Evolutionary conservation across 2,797 vertebrate genomes (phyloP).

Genomic region (Brachymystax lenok): DNA sequence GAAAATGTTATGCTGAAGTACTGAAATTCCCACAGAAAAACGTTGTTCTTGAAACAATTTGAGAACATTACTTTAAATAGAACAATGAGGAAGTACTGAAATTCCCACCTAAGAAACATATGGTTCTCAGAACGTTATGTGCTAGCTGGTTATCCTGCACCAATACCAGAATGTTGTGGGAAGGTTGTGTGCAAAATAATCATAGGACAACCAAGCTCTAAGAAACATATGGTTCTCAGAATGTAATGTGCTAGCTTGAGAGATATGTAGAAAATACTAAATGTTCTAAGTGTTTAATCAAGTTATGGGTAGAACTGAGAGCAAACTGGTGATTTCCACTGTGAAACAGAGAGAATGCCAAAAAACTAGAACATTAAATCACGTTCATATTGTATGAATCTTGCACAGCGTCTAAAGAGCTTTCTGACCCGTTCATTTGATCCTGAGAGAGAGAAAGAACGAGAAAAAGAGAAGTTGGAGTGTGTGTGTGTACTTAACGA

Average conservation of each 20-base stretch:
- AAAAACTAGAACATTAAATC: constrained; percentile 57
- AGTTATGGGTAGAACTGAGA: constrained; percentile 52
- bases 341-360: constrained; percentile 44
- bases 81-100: too few relatives aligned
- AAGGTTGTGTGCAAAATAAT: too few relatives aligned
- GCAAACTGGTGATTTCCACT: constrained; percentile 46
- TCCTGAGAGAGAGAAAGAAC: constrained; percentile 32
- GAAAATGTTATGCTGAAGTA: too few relatives aligned
- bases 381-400: constrained; percentile 36
- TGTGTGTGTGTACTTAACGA: constrained; percentile 63
- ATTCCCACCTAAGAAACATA: too few relatives aligned
- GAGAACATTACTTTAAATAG: too few relatives aligned
- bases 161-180: too few relatives aligned
- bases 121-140: too few relatives aligned
- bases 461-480: constrained; percentile 15
- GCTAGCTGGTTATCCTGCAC: too few relatives aligned
- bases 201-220: too few relatives aligned
- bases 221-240: too few relatives aligned
- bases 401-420: constrained; percentile 32
- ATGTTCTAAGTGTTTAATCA: constrained; percentile 59
- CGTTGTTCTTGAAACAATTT: too few relatives aligned
- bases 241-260: not conserved
- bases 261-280: constrained; percentile 42
- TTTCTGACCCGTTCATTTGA: constrained; percentile 46
- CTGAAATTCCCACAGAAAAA: too few relatives aligned